These are phyloP conservation scores for Gila orcuttii DNA, from an alignment of 2,113 vertebrate genomes.

Conservation along the genomic window DNA sequence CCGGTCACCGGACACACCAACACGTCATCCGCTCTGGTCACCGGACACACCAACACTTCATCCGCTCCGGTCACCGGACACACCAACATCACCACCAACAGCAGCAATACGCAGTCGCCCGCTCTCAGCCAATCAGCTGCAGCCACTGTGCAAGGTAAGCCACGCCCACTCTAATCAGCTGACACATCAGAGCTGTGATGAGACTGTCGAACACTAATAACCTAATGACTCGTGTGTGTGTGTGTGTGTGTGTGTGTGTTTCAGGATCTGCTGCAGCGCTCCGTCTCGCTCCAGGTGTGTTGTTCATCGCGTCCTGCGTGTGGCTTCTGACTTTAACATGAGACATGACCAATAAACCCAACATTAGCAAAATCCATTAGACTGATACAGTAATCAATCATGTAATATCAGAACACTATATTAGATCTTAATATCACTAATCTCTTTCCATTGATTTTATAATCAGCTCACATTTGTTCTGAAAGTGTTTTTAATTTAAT, in stretches of 20 bases:
- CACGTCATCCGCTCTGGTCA: too few relatives aligned
- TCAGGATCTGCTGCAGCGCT: conserved; percentile 9
- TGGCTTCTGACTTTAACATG: background rate
- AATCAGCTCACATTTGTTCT: background rate
- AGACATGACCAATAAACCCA: background rate
- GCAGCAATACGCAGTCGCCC: background rate
- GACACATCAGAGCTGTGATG: background rate
- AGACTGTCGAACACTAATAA: background rate
- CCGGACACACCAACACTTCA: too few relatives aligned
- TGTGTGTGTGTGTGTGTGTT: conserved; percentile 23
- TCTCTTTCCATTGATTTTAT: background rate
- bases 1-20: too few relatives aligned
- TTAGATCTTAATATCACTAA: background rate
- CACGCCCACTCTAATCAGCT: background rate
- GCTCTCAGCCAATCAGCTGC: conserved; percentile 15
- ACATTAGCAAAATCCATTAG: background rate
- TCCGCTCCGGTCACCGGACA: too few relatives aligned
- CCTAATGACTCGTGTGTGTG: background rate
- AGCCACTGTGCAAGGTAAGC: background rate
- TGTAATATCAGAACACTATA: background rate
- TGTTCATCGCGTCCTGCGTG: background rate
- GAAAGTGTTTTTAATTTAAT: background rate
- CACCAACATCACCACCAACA: background rate
- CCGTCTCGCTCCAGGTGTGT: background rate
- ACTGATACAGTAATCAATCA: background rate